Evolutionary conservation across 2,797 vertebrate genomes (phyloP).

Genomic region (Sternotherus odoratus): DNA sequence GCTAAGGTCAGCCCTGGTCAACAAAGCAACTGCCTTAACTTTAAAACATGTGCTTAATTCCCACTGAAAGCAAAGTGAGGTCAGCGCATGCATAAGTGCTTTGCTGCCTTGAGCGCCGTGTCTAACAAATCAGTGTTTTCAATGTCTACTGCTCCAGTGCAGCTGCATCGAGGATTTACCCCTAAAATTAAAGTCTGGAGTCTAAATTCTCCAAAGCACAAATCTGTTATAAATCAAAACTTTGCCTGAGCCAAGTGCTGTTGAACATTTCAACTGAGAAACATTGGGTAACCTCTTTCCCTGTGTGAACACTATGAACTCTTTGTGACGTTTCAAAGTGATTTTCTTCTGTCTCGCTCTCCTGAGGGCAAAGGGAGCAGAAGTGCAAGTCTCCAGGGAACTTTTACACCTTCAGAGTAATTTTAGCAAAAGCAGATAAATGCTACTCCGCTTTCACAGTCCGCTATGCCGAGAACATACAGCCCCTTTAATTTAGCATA

Average conservation of each 20-base stretch:
- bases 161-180: not conserved
- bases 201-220: not conserved
- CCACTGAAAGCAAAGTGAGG: not conserved
- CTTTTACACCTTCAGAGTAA: not conserved
- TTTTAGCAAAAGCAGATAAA: not conserved
- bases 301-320: not conserved
- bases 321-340: not conserved
- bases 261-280: not conserved
- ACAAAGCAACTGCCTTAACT: not conserved
- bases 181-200: not conserved
- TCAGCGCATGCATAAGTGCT: not conserved
- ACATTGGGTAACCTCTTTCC: not conserved
- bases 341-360: not conserved
- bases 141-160: not conserved
- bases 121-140: not conserved
- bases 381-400: not conserved
- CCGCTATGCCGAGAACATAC: not conserved
- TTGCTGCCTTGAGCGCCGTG: not conserved
- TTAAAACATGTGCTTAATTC: not conserved
- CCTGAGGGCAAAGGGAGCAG: not conserved
- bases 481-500: not conserved
- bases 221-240: rapidly evolving
- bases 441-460: not conserved
- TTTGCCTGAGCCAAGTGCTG: not conserved
- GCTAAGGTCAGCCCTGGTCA: not conserved